These are phyloP conservation scores for Caradrina kadenii DNA, from an alignment of 2,888 invertebrate genomes.

Conservation along the genomic window DNA sequence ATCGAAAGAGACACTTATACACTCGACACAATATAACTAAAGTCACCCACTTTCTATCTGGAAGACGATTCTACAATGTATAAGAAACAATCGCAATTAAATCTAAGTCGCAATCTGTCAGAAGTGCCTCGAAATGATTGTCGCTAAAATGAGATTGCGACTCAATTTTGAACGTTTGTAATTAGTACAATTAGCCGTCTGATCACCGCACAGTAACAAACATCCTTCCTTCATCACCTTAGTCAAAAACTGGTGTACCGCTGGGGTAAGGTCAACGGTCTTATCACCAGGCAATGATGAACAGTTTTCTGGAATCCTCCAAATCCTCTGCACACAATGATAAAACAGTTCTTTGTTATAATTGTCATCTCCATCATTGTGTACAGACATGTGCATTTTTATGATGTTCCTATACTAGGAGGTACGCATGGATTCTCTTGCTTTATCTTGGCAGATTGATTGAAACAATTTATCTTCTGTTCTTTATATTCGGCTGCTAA, in stretches of 20 bases:
- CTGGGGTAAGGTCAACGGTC: constrained; percentile 35
- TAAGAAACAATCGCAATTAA: no score
- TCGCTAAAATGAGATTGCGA: no score
- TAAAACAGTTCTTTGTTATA: constrained; percentile 56
- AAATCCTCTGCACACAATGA: constrained; percentile 57
- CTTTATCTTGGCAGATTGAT: background rate
- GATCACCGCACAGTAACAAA: constrained; percentile 17
- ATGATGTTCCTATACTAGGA: constrained; percentile 32
- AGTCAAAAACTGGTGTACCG: constrained; percentile 33
- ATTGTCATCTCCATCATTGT: constrained; percentile 55
- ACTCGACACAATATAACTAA: constrained; percentile 1
- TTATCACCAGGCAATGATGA: constrained; percentile 51
- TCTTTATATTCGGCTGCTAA: background rate
- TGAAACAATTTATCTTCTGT: background rate
- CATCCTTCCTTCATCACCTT: constrained; percentile 22
- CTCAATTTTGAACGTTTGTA: no score
- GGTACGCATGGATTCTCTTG: constrained; percentile 21
- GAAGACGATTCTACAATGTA: no score
- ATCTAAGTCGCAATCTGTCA: no score
- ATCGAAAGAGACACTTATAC: background rate
- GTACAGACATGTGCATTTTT: constrained; percentile 49
- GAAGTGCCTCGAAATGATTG: no score
- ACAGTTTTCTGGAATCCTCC: constrained; percentile 56
- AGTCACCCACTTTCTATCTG: background rate
- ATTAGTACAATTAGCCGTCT: no score